phyloP scores from a whole-genome alignment of 2,888 invertebrate species.

The Hyles lineata region DNA sequence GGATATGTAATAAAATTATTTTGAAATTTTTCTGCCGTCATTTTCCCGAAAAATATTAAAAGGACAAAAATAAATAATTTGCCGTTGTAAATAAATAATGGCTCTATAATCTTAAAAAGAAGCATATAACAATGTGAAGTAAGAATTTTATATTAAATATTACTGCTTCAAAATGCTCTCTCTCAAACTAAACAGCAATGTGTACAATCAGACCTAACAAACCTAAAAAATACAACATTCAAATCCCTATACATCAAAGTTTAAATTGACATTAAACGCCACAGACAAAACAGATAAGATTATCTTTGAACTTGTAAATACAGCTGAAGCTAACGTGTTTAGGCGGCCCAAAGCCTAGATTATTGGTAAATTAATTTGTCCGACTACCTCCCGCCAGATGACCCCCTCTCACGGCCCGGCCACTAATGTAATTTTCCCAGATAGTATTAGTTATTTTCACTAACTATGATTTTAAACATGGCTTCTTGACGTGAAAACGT shows the following conservation, averaged over 20 bases:
- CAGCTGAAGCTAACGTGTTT: constrained; percentile 34
- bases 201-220: no score
- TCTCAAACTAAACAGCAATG: no score
- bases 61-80: no score
- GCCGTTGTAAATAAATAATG: no score
- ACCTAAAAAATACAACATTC: not conserved
- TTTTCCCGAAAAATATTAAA: no score
- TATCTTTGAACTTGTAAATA: constrained; percentile 38
- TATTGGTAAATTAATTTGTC: constrained; percentile 43
- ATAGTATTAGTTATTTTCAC: constrained; percentile 14
- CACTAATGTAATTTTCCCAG: constrained; percentile 27
- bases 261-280: not conserved
- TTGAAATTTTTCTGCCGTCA: no score
- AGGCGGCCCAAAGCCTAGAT: constrained; percentile 34
- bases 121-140: no score
- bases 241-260: not conserved
- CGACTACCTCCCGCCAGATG: constrained; percentile 27
- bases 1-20: no score
- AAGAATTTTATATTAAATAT: no score
- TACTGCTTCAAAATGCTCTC: no score
- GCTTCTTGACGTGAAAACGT: not conserved
- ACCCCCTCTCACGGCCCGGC: constrained; percentile 1
- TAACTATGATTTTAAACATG: not conserved
- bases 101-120: no score
- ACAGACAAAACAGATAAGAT: constrained; percentile 35